A percentile compares a stretch with the other conserved stretches of the same genome.
Evolutionary conservation across 2,797 vertebrate species (phyloP).

Genomic region (Ctenopoma kingsleyae): DNA sequence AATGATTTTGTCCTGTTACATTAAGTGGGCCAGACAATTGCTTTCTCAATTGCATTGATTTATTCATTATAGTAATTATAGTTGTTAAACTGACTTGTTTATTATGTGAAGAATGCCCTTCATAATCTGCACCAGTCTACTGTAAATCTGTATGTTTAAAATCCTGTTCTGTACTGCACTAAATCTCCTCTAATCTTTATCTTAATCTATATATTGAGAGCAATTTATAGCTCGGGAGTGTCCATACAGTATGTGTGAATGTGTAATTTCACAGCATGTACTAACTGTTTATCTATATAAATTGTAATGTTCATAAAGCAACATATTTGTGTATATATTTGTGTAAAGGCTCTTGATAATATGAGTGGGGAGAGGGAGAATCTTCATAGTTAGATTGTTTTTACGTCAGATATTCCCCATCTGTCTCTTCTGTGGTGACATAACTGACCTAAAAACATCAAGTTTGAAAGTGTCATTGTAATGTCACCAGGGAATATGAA

Average conservation of each 20-base stretch:
- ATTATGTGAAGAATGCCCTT: conserved; percentile 24
- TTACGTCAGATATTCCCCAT: too few species aligned
- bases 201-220: conserved; percentile 58
- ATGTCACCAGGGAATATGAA: neutral
- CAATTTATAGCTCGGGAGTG: conserved; percentile 46
- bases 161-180: conserved; percentile 27
- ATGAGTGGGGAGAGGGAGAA: neutral
- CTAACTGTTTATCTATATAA: neutral
- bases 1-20: neutral
- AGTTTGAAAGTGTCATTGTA: conserved; percentile 1
- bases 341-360: neutral
- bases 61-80: neutral
- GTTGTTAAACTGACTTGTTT: conserved; percentile 27
- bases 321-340: neutral
- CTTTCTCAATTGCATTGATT: neutral
- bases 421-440: conserved; percentile 41
- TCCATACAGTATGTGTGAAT: conserved; percentile 20
- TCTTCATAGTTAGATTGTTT: conserved; percentile 32
- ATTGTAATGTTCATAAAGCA: neutral
- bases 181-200: conserved; percentile 68
- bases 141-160: conserved; percentile 45
- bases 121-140: conserved; percentile 24
- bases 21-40: too few species aligned
- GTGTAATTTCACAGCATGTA: conserved; percentile 2
- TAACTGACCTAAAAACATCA: conserved; percentile 25